Percentiles rank a stretch among this genome's conserved stretches.
Evolutionary conservation across 2,888 invertebrate species (phyloP).

Genomic region (Apomyelois bistriatella): DNA sequence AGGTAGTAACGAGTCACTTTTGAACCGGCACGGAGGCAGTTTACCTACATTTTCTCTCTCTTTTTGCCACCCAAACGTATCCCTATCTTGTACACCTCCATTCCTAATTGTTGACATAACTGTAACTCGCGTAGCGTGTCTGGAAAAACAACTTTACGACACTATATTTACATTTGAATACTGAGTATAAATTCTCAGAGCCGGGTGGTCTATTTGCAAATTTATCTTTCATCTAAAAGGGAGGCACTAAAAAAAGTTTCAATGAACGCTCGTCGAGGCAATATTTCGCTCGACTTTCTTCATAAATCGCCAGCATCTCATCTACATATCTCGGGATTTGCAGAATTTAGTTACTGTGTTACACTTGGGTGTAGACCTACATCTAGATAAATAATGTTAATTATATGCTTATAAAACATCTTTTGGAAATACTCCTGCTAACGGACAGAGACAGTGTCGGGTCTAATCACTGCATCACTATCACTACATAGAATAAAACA

Average conservation of each 20-base stretch:
- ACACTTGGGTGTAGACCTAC: slow-evolving; percentile 7
- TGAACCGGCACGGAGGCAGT: slow-evolving; percentile 31
- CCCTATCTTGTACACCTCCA: slow-evolving; percentile 21
- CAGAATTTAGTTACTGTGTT: slow-evolving; percentile 22
- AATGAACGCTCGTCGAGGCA: slow-evolving; percentile 62
- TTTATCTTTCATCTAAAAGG: slow-evolving; percentile 64
- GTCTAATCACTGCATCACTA: too few relatives aligned
- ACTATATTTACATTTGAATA: slow-evolving; percentile 60
- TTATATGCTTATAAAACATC: too few relatives aligned
- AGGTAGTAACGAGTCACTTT: slow-evolving; percentile 61
- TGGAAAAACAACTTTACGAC: slow-evolving; percentile 36
- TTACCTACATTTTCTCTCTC: slow-evolving; percentile 29
- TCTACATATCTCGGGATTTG: slow-evolving; percentile 63
- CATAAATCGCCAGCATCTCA: slow-evolving; percentile 70
- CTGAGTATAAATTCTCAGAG: slow-evolving; percentile 45
- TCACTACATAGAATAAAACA: too few relatives aligned
- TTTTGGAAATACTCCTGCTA: too few relatives aligned
- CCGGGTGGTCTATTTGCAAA: slow-evolving; percentile 62
- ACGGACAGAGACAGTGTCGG: too few relatives aligned
- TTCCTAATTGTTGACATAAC: slow-evolving; percentile 21
- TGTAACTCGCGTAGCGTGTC: slow-evolving; percentile 11
- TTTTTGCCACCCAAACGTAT: slow-evolving; percentile 23
- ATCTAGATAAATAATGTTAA: too few relatives aligned
- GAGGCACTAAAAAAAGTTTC: slow-evolving; percentile 65
- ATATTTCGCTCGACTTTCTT: slow-evolving; percentile 68